Base-by-base conservation (phyloP, 2,113 vertebrate genomes). In the Atrichornis clamosus region DNA sequence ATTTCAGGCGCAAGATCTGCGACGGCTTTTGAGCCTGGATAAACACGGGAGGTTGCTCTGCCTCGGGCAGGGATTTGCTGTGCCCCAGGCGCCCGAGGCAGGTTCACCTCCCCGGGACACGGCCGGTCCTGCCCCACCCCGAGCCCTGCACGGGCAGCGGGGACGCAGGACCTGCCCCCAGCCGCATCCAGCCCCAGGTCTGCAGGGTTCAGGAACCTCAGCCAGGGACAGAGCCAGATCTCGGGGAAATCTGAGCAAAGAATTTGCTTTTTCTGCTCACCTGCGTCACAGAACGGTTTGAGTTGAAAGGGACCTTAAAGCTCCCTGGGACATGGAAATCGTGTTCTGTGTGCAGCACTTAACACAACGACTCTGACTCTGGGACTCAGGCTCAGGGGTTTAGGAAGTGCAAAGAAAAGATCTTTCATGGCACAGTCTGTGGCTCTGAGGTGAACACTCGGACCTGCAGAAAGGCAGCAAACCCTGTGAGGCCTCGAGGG, bases 301-400 rank as follows among this genome's bases (percentile, higher is more conserved):
- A n/a, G 30, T 56, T 35, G 70, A 47, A 42, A 42, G 21, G 47
- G 55, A 49, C 12, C 17, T 55, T 13, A 20, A 55, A 62, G 41
- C 47, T 83, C 47, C 41, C 19, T 20, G 86, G 74, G 77, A 42
- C 17, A 2, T 9, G 46, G 91, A 17, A 37, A 10, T 22, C 46
- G 42, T 46, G 39, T 42, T 32, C 59, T 4, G 1, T 15, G 68
- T 44, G 37, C 46, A 44, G 79, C 63, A 2, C 33, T 33, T 35
- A 7, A 10, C 27, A 2, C 19, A 10, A 35, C 5, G 10, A 13
- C 19, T 27, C 30, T 0, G 1, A 7, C 10, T 28, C 41, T 28
- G 50, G 23, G 44, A 7, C n/a, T 76, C 53, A 3, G 72, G 75
- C 37, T 65, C 11, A 15, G 67, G 42, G 6, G 6, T 15, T 72